Percentiles rank a stretch among this genome's conserved stretches.
phyloP scores from a whole-genome alignment of 2,888 invertebrate genomes.

The Polyommatus iphigenia region DNA sequence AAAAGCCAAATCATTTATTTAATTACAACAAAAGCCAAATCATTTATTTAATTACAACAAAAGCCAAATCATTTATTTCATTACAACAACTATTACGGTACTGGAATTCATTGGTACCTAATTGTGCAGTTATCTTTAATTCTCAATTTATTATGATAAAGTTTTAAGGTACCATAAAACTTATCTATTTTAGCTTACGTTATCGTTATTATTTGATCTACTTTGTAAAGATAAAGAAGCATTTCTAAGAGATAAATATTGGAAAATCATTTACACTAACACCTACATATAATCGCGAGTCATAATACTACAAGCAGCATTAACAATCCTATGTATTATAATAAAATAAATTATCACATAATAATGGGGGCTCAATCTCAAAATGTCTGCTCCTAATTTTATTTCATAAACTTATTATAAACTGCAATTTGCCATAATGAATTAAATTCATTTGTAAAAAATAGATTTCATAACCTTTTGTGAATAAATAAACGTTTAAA shows the following conservation, averaged over 20 bases:
- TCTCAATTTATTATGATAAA: neutral
- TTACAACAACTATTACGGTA: neutral
- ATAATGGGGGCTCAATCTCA: slow-evolving; percentile 1
- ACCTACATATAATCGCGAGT: slow-evolving; percentile 8
- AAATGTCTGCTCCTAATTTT: neutral
- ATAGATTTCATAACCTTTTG: neutral
- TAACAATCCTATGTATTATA: neutral
- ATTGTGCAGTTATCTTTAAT: slow-evolving; percentile 8
- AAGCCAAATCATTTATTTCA: too few species aligned
- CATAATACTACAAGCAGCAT: slow-evolving; percentile 21
- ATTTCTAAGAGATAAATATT: slow-evolving; percentile 13
- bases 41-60: too few species aligned
- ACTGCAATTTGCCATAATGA: neutral
- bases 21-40: too few species aligned
- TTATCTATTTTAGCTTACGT: slow-evolving; percentile 32
- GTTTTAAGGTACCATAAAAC: neutral
- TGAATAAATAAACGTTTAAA: neutral
- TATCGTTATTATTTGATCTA: slow-evolving; percentile 26
- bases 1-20: too few species aligned
- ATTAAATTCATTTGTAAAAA: neutral
- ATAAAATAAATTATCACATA: slow-evolving; percentile 21
- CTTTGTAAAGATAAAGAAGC: slow-evolving; percentile 13
- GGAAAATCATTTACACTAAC: slow-evolving; percentile 19
- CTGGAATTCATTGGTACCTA: neutral
- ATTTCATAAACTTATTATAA: neutral